phyloP scores from a whole-genome alignment of 1,140 invertebrate genomes.

The Hesperophylax magnus region DNA sequence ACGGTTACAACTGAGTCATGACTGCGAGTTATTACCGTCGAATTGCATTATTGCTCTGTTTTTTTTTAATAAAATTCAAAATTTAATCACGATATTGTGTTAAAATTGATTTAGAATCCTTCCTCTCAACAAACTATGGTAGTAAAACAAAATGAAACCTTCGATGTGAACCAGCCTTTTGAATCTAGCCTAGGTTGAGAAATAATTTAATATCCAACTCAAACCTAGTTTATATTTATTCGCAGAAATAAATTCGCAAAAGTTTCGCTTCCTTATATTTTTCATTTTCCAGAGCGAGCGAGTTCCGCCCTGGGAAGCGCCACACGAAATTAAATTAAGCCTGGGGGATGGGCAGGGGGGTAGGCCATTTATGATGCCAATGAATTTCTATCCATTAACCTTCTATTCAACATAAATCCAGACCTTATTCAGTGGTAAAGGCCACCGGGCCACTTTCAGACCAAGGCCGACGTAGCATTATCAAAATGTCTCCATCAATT shows the following conservation, averaged over 20 bases:
- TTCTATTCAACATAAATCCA: background rate
- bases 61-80: too few relatives aligned
- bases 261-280: background rate
- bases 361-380: background rate
- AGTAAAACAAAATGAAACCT: too few relatives aligned
- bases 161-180: too few relatives aligned
- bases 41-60: too few relatives aligned
- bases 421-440: background rate
- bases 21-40: too few relatives aligned
- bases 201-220: too few relatives aligned
- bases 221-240: background rate
- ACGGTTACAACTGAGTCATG: too few relatives aligned
- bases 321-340: background rate
- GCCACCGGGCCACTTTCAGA: background rate
- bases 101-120: too few relatives aligned
- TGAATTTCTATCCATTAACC: background rate
- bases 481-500: constrained; percentile 10
- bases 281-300: background rate
- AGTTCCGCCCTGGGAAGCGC: background rate
- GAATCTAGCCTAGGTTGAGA: too few relatives aligned
- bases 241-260: background rate
- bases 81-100: too few relatives aligned
- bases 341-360: background rate
- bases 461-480: background rate
- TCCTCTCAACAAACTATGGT: too few relatives aligned